Evolutionary conservation across 2,797 vertebrate species (phyloP), one percentile per base, ranked within the genome.

Genomic region (Propithecus deckenii): DNA sequence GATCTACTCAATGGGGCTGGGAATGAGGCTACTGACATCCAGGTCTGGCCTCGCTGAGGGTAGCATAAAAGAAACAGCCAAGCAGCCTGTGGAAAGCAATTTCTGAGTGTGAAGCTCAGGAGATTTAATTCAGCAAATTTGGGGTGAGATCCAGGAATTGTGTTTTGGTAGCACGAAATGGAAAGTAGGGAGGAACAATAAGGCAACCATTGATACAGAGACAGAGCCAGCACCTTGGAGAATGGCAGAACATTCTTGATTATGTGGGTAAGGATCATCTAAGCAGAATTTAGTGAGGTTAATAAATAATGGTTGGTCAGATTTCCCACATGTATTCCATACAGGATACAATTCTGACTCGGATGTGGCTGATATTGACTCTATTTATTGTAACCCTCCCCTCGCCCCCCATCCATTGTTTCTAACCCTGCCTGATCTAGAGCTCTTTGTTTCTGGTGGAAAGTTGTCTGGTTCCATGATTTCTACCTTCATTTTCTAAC

Each of bases 281-380:
- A 30, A 83, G 69, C 5, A 88, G 41, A 11, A 50, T 55, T 84
- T 52, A 79, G 14, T 38, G 65, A 65, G n/a, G 9, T 32, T 75
- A 61, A n/a, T 65, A 41, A n/a, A 1, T n/a, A 41, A 59, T 2
- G 9, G 20, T 15, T 35, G 23, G 13, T 28, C 41, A 57, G 2
- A 15, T 32, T 28, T 32, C n/a, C 52, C 43, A 80, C 2, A 38
- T 85, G 48, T 20, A 4, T 65, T 32, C 6, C 23, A 20, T 4
- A 25, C 1, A 1, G 14, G 38, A 61, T 67, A 25, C 13, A 35
- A 20, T 10, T 50, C 35, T 63, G 43, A 79, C 76, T n/a, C 30
- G 22, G 46, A 35, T 11, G 0, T 0, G 1, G 4, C 50, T 25
- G 2, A 25, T 11, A 22, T 30, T 57, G 74, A 38, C 23, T 59